phyloP scores from a whole-genome alignment of 1,140 invertebrate genomes.

The Grapholita molesta region DNA sequence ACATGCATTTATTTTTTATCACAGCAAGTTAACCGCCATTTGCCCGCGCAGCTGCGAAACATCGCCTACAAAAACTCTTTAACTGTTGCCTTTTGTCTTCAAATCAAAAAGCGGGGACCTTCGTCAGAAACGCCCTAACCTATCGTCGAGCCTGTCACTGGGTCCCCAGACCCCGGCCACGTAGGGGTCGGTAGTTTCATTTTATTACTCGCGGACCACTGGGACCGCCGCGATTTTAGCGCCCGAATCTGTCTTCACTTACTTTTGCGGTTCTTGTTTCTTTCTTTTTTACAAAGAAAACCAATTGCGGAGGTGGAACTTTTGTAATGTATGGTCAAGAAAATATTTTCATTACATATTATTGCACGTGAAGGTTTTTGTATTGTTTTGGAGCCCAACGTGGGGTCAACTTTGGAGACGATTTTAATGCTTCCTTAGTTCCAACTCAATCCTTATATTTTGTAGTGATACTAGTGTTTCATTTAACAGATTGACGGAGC shows the following conservation, averaged over 20 bases:
- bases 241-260: conserved; percentile 14
- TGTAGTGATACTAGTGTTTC: no score
- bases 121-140: conserved; percentile 4
- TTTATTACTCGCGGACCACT: conserved; percentile 9
- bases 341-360: no score
- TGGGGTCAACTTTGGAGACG: conserved; percentile 10
- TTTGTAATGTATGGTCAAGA: neutral
- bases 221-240: conserved; percentile 21
- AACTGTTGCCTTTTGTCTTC: conserved; percentile 13
- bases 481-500: no score
- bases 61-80: conserved; percentile 12
- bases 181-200: conserved; percentile 15
- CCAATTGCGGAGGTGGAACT: neutral
- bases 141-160: conserved; percentile 6
- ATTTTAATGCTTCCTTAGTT: neutral
- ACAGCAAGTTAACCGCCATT: neutral
- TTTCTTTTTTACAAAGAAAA: neutral
- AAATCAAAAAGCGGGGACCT: conserved; percentile 9
- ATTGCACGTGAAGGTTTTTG: neutral
- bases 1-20: neutral
- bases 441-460: neutral
- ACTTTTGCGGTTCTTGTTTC: conserved; percentile 19
- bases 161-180: neutral
- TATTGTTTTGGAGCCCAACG: conserved; percentile 23
- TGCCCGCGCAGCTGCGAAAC: neutral